Conservation (phyloP, 2,113 vertebrate genomes). For the Bos javanicus region DNA sequence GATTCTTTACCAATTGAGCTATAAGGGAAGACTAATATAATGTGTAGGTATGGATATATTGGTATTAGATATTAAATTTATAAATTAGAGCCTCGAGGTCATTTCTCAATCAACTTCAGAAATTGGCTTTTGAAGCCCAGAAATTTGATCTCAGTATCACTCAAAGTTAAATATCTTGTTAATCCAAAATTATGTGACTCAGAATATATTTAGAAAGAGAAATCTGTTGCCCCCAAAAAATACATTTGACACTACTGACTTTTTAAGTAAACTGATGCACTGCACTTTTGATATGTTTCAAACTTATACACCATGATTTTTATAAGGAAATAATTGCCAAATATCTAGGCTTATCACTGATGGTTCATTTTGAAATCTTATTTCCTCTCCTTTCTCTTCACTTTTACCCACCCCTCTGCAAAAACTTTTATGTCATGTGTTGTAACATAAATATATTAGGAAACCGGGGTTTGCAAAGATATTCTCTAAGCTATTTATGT, state of each 20-base stretch:
- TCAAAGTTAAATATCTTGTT: background rate
- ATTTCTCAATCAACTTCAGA: background rate
- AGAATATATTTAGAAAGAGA: conserved; percentile 12
- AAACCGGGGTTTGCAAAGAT: conserved; percentile 22
- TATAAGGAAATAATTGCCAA: conserved; percentile 36
- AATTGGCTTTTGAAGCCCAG: background rate
- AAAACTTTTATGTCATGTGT: background rate
- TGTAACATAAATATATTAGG: conserved; percentile 29
- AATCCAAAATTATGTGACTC: background rate
- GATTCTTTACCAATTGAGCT: background rate
- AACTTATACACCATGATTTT: background rate
- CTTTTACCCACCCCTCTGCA: background rate
- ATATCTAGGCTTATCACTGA: background rate
- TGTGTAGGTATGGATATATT: background rate
- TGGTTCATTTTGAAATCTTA: conserved; percentile 11
- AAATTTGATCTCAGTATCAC: background rate
- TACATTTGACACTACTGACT: conserved; percentile 29
- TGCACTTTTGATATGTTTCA: conserved; percentile 50
- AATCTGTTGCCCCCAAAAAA: conserved; percentile 14
- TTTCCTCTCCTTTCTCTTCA: background rate
- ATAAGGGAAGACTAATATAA: background rate
- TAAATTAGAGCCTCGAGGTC: background rate
- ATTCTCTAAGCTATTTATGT: conserved; percentile 47
- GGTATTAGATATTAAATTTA: background rate
- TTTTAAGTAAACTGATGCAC: conserved; percentile 50